phyloP scores from a whole-genome alignment of 2,797 vertebrate genomes.

The Melanotaenia maccullochi region DNA sequence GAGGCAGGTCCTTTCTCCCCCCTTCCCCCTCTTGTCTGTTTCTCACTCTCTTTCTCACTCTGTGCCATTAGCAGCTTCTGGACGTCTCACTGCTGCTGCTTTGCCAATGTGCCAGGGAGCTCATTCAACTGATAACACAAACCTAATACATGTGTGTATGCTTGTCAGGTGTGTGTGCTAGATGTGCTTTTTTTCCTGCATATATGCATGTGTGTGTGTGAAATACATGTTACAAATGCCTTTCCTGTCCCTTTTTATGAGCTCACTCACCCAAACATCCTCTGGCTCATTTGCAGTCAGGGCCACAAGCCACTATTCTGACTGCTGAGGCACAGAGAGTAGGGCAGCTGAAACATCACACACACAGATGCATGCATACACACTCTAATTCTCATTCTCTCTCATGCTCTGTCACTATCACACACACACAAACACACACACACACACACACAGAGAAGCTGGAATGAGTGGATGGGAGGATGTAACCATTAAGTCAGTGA shows the following conservation, averaged over 20 bases:
- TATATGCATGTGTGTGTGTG: slow-evolving; percentile 16
- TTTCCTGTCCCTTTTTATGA: slow-evolving; percentile 74
- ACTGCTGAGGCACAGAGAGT: slow-evolving; percentile 73
- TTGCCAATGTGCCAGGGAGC: slow-evolving; percentile 68
- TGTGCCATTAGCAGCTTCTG: slow-evolving; percentile 75
- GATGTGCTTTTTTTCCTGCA: slow-evolving; percentile 13
- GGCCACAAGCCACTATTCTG: slow-evolving; percentile 68
- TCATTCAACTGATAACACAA: slow-evolving; percentile 64
- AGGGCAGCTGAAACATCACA: slow-evolving; percentile 74
- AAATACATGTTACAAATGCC: slow-evolving; percentile 71
- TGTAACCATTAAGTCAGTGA: slow-evolving; percentile 78
- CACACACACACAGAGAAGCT: slow-evolving; percentile 25
- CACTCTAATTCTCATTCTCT: slow-evolving; percentile 16
- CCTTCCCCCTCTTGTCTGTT: slow-evolving; percentile 53
- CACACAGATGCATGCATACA: slow-evolving; percentile 22
- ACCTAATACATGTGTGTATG: slow-evolving; percentile 36
- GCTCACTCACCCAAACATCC: slow-evolving; percentile 75
- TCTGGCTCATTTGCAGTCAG: slow-evolving; percentile 78
- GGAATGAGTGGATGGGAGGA: slow-evolving; percentile 57
- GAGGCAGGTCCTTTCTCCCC: slow-evolving; percentile 39
- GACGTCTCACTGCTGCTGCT: slow-evolving; percentile 60
- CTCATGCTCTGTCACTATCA: slow-evolving; percentile 2
- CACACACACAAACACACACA: slow-evolving; percentile 22
- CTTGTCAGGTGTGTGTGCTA: slow-evolving; percentile 19
- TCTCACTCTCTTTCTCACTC: slow-evolving; percentile 62